A percentile compares a stretch with the other conserved stretches of the same genome.
Conservation (phyloP, 2,113 vertebrate species). For the Nipponia nippon region DNA sequence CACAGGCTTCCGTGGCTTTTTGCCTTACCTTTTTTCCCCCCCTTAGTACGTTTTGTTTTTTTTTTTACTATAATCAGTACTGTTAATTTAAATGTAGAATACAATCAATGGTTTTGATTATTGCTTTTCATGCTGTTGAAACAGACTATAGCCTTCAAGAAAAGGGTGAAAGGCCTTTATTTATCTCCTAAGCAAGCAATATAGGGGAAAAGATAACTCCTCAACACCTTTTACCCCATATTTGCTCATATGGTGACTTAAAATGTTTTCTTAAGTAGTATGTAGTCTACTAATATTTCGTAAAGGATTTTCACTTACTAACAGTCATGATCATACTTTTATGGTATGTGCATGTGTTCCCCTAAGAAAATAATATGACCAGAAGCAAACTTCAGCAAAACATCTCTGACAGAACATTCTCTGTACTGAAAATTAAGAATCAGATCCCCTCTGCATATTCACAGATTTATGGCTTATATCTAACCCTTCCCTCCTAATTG, state of each 20-base stretch:
- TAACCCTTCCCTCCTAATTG: background rate
- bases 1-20: conserved; percentile 14
- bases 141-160: background rate
- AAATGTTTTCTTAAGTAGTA: background rate
- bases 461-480: background rate
- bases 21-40: background rate
- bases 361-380: background rate
- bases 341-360: background rate
- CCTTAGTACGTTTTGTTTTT: background rate
- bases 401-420: background rate
- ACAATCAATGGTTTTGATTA: background rate
- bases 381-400: background rate
- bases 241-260: background rate
- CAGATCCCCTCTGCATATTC: background rate
- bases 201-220: background rate
- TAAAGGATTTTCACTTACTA: background rate
- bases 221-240: background rate
- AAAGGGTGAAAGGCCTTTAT: background rate
- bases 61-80: background rate
- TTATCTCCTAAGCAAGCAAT: background rate
- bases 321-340: background rate
- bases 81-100: background rate
- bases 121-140: background rate
- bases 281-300: background rate
- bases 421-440: background rate